Percentiles rank a stretch among this genome's conserved stretches.
Conservation (phyloP, 2,113 vertebrate species). For the Balaeniceps rex region DNA sequence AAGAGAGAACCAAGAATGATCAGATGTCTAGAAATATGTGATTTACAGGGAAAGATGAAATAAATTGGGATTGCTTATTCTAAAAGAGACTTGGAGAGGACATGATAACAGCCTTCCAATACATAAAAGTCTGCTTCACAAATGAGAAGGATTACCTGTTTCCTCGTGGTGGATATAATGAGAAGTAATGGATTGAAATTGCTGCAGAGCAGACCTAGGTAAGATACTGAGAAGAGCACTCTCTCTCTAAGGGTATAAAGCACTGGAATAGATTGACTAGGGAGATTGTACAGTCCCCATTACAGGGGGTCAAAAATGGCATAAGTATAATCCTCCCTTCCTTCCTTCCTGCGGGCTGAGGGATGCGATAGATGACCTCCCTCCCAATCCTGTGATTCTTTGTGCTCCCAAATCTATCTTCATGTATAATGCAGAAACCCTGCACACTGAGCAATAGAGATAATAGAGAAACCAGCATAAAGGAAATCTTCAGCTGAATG, state of each 20-base stretch:
- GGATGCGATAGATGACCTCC: background rate
- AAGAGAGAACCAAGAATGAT: background rate
- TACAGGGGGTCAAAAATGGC: background rate
- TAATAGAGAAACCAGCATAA: background rate
- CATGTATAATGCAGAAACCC: background rate
- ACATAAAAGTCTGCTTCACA: background rate
- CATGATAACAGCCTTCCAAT: background rate
- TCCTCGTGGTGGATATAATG: background rate
- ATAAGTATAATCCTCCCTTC: background rate
- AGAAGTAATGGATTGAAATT: conserved; percentile 2
- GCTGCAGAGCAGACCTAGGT: background rate
- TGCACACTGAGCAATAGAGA: background rate
- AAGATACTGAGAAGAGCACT: background rate
- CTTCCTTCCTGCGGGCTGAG: background rate
- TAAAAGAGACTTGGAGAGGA: background rate
- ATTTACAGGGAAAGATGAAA: background rate
- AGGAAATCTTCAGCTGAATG: background rate
- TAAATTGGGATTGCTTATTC: background rate
- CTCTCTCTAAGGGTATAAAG: background rate
- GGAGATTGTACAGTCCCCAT: background rate
- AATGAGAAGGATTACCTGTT: background rate
- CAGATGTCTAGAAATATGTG: background rate
- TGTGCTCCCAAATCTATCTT: background rate
- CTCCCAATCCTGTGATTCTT: background rate
- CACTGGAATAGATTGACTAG: background rate